phyloP scores from a whole-genome alignment of 2,113 vertebrate species.

The Kryptolebias marmoratus region DNA sequence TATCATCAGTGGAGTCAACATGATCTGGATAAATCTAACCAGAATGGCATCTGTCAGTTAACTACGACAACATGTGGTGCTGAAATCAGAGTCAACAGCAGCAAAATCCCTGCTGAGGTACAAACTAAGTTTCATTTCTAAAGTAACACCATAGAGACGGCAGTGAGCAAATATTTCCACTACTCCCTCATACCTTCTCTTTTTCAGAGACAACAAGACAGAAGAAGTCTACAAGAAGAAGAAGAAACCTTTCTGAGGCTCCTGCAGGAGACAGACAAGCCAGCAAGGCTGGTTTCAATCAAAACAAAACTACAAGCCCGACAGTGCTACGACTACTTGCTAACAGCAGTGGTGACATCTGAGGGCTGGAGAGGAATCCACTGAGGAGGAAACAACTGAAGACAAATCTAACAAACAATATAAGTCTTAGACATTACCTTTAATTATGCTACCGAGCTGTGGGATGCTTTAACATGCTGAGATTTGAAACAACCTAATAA shows the following conservation, averaged over 20 bases:
- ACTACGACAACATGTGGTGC: slow-evolving; percentile 1
- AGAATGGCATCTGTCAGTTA: background rate
- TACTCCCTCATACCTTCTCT: slow-evolving; percentile 10
- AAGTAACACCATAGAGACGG: slow-evolving; percentile 17
- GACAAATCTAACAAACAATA: no score
- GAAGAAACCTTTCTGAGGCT: slow-evolving; percentile 24
- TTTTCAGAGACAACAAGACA: slow-evolving; percentile 29
- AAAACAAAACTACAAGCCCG: slow-evolving; percentile 53
- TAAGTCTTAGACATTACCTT: no score
- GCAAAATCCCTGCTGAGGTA: slow-evolving; percentile 18
- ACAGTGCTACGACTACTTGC: slow-evolving; percentile 27
- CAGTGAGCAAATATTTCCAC: slow-evolving; percentile 55
- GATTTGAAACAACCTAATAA: no score
- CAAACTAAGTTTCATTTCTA: slow-evolving; percentile 41
- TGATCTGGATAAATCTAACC: background rate
- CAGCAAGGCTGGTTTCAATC: slow-evolving; percentile 59
- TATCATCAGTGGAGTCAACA: background rate
- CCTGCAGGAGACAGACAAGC: slow-evolving; percentile 33
- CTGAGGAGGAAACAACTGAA: background rate
- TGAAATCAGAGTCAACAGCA: slow-evolving; percentile 31
- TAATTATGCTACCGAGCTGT: no score
- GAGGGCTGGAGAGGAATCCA: slow-evolving; percentile 5
- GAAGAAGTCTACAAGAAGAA: slow-evolving; percentile 29
- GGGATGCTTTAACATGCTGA: no score
- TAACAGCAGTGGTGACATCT: slow-evolving; percentile 42